A percentile compares a stretch with the other conserved stretches of the same genome.
phyloP scores from a whole-genome alignment of 2,888 invertebrate species.

The Caenorhabditis afra region DNA sequence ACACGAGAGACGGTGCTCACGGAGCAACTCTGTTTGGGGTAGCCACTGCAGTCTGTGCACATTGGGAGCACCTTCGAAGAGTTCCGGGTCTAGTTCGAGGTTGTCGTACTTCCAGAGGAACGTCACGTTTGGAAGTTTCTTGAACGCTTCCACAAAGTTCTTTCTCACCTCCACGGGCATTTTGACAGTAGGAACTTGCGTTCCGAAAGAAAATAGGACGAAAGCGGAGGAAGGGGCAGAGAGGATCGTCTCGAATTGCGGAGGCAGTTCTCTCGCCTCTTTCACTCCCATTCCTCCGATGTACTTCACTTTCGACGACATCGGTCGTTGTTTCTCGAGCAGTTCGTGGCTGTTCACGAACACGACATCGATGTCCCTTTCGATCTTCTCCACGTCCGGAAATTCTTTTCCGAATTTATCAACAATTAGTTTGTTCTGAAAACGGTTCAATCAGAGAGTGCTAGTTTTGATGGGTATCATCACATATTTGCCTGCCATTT shows the following conservation, averaged over 20 bases:
- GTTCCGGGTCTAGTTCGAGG: slow-evolving; percentile 42
- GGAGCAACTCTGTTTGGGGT: slow-evolving; percentile 66
- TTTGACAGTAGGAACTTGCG: slow-evolving; percentile 51
- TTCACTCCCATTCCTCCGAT: slow-evolving; percentile 69
- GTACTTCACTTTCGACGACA: slow-evolving; percentile 69
- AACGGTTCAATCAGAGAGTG: neutral
- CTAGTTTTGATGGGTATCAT: no score
- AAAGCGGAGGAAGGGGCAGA: slow-evolving; percentile 54
- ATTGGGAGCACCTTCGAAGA: slow-evolving; percentile 62
- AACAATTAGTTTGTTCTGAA: slow-evolving; percentile 27
- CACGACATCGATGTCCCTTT: slow-evolving; percentile 41
- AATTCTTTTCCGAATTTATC: slow-evolving; percentile 37
- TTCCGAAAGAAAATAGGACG: slow-evolving; percentile 72
- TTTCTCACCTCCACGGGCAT: slow-evolving; percentile 59
- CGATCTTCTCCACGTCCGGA: slow-evolving; percentile 40
- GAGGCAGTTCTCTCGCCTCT: slow-evolving; percentile 35
- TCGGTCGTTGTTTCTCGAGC: slow-evolving; percentile 71
- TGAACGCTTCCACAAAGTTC: slow-evolving; percentile 65
- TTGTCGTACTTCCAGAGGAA: slow-evolving; percentile 71
- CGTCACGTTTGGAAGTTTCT: slow-evolving; percentile 63
- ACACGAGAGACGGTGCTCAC: no score
- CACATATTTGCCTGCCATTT: slow-evolving; percentile 27
- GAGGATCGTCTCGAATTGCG: slow-evolving; percentile 33
- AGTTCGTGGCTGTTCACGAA: slow-evolving; percentile 72
- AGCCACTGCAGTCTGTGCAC: slow-evolving; percentile 68